Evolutionary conservation across 2,797 vertebrate species (phyloP), one percentile per base, ranked within the genome.

Genomic region (Hirundo rustica): DNA sequence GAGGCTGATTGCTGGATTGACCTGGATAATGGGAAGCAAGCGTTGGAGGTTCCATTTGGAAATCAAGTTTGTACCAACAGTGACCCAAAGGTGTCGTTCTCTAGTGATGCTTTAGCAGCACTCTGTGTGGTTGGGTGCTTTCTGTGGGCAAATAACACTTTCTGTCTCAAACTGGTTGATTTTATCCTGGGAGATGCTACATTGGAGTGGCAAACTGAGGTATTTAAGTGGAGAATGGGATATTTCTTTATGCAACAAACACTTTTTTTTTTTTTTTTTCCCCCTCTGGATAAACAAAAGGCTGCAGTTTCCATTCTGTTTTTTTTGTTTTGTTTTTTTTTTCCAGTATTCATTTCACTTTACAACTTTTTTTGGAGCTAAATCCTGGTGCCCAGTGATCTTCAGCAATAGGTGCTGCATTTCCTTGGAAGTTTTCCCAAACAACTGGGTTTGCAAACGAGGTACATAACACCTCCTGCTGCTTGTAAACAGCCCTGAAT

Each of bases 391-490:
- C 89, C 60, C 66, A 53, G 26, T 71, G 73, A 64, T 86, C 70
- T 58, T 78, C 85, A 86, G 89, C 54, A 70, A 25, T 51, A 92
- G 38, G 64, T 84, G 66, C 50, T 78, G 66, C 42, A 57, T 88
- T 95, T 92, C 82, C 80, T 76, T 96, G 85, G 89, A 94, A 87
- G 48, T 76, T 94, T 96, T 96, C 89, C 95, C 60, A 40, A 93
- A 88, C 73, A 64, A 85, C 66, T 86, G 47, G 51, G 62, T 75
- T 95, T 93, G 89, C 74, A 96, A 89, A 96, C 16, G 20, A 91
- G 89, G 76, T 76, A 89, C 76, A 90, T 81, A 86, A 90, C 64
- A 90, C 55, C 67, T 92, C 85, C 88, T 67, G 76, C 89, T 94
- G 91, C 76, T 89, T 16, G 66, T 78, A 83, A 95, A 89, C 79